Percentiles rank a stretch among this genome's conserved stretches.
These are phyloP conservation scores for Aulostomus chinensis DNA, from an alignment of 2,797 vertebrate species.

Conservation along the genomic window DNA sequence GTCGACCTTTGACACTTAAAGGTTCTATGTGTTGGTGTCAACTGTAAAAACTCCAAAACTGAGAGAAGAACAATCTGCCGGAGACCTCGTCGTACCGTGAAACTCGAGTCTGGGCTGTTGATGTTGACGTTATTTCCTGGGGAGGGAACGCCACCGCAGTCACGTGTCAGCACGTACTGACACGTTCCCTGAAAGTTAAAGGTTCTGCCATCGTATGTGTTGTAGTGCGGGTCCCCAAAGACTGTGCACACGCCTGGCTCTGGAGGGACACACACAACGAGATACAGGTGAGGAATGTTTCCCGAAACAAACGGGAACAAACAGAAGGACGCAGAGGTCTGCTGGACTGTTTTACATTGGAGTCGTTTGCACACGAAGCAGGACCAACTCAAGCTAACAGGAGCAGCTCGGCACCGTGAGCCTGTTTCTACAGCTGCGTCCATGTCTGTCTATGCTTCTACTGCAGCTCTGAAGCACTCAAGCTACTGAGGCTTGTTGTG, in stretches of 20 bases:
- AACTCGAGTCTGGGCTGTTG: constrained; percentile 76
- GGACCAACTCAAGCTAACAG: too few species aligned
- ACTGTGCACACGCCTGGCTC: constrained; percentile 98
- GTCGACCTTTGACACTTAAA: too few species aligned
- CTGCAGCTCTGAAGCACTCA: too few species aligned
- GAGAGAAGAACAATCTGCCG: too few species aligned
- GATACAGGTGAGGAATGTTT: not conserved
- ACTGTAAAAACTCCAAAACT: too few species aligned
- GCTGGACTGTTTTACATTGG: too few species aligned
- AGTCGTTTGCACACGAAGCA: too few species aligned
- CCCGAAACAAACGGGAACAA: not conserved
- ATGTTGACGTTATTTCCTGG: constrained; percentile 33
- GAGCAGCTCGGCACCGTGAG: too few species aligned
- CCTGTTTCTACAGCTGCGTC: too few species aligned
- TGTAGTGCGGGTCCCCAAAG: constrained; percentile 99
- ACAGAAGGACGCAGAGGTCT: not conserved
- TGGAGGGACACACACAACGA: constrained; percentile 58
- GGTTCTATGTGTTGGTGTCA: too few species aligned
- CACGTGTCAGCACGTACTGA: constrained; percentile 94
- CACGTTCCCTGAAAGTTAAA: constrained; percentile 99
- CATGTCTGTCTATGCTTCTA: too few species aligned
- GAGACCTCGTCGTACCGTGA: constrained; percentile 78
- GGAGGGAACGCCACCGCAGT: constrained; percentile 76
- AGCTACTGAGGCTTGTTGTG: too few species aligned
- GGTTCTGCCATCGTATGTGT: constrained; percentile 97